Evolutionary conservation across 92 coral and sea anemone species (phyloP), one percentile per base, ranked within the genome.

Genomic region (Montipora capitata): DNA sequence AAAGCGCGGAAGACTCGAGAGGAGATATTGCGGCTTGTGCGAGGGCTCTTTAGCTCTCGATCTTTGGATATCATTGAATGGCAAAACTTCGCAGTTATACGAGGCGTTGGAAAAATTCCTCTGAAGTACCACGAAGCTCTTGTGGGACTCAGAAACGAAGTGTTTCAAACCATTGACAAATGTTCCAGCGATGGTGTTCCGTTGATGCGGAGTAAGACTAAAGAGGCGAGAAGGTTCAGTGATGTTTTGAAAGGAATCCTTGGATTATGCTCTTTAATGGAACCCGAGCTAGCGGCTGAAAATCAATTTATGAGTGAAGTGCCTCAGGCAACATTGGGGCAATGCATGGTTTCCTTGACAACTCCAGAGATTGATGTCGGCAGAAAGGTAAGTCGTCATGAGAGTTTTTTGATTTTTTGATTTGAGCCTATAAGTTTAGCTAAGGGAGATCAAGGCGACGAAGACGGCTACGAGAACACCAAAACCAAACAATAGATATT

Each of bases 1-100:
- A 83, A 83, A 13, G 27, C 78, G 4, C 59, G 48, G 2, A 83
- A 71, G 71, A 73, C 71, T 71, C 72, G 72, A 58, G 79, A 72
- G 39, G 72, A 83, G 39, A 58, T 83, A 56, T 27, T 56, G 45
- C 59, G 72, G 70, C 58, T 6, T 68, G 41, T 83, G 87, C 62
- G 79, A 72, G 58, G 62, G n/a, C 70, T 83, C 10, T 73, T 83
- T 42, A 5, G 35, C 15, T 10, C 68, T 43, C 48, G 57, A 69
- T 27, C 4, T 7, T 42, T 73, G 40, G 48, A 6, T 27, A 44
- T 16, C 14, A 11, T 11, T 40, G 58, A 43, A 62, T 40, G 39
- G 39, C 70, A 43, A 10, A 7, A 83, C 64, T 42, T 16, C 17
- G 45, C 61, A 40, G 61, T 83, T 20, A 14, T 83, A 58, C 16